Conservation (phyloP, 2,797 vertebrate species). For the Schizopygopsis pylzovi region DNA sequence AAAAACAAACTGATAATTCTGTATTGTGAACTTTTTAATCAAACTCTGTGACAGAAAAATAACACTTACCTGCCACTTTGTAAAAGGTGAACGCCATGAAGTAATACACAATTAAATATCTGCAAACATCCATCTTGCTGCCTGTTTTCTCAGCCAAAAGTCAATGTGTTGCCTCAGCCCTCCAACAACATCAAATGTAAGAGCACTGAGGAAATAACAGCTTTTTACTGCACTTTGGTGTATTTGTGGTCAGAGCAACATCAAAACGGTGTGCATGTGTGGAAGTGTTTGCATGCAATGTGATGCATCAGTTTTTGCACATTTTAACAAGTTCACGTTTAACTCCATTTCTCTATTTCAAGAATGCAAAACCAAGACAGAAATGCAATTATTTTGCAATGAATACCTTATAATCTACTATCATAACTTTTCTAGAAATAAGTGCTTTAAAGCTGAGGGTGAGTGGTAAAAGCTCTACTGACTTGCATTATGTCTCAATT, state of each 20-base stretch:
- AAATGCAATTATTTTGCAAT: background rate
- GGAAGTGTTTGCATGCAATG: slow-evolving; percentile 7
- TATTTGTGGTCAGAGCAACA: slow-evolving; percentile 22
- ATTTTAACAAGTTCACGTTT: background rate
- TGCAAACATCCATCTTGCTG: slow-evolving; percentile 6
- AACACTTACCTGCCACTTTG: slow-evolving; percentile 20
- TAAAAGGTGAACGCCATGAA: slow-evolving; percentile 5
- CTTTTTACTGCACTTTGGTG: background rate
- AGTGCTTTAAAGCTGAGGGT: background rate
- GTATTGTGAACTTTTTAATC: background rate
- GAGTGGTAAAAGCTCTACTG: background rate
- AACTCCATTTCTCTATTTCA: background rate
- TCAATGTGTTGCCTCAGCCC: background rate
- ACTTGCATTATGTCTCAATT: background rate
- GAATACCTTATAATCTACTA: background rate
- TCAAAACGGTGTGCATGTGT: background rate
- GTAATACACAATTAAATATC: slow-evolving; percentile 12
- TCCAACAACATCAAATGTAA: background rate
- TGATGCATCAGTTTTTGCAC: slow-evolving; percentile 24
- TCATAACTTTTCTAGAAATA: background rate
- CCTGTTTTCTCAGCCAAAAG: background rate
- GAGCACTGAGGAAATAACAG: background rate
- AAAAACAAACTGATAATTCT: background rate
- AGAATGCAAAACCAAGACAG: background rate
- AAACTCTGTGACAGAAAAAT: slow-evolving; percentile 1